Base-by-base conservation (phyloP, 2,113 vertebrate genomes). In the Arvicanthis niloticus region DNA sequence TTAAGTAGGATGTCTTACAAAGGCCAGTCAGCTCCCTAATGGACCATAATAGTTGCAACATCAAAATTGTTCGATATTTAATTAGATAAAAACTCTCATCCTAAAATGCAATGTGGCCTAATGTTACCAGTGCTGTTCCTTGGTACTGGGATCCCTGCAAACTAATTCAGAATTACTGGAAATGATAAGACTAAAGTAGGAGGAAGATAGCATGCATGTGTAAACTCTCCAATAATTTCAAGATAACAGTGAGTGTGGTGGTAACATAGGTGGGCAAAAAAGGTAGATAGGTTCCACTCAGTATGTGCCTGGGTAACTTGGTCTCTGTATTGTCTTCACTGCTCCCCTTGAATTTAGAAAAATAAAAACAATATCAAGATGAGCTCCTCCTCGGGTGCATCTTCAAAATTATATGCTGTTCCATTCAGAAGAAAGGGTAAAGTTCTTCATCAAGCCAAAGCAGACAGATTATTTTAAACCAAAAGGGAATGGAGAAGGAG, bases 91-190 rank as follows among this genome's bases (percentile, higher is more conserved):
- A 92, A 42, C 87, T 89, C 97, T 93, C 89, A 93, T 53, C 73
- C 88, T 77, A 91, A 93, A 94, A 94, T 96, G 85, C 22, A 89
- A 77, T 16, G 34, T 58, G 53, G 48, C 81, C 48, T 95, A n/a
- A 89, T 95, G 88, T 95, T 91, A 93, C 11, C 95, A 95, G 88
- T 4, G 0, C 13, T 95, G 29, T 77, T 75, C 89, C 65, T 22
- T 86, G 65, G 88, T 93, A 51, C 94, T 97, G 68, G 82, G 48
- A 88, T 60, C 92, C 70, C 73, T 96, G 81, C 78, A 72, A 96
- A 97, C 96, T 96, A 95, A 97, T 75, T 60, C 95, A 84, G 40
- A 95, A 70, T 92, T 40, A 5, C 80, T 91, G 65, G 86, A 95
- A 96, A 80, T 82, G 92, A 85, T 84, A 68, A 93, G 67, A 60